These are phyloP conservation scores for Drosophila kanapiae DNA, from an alignment of 1,140 invertebrate genomes.

Conservation along the genomic window DNA sequence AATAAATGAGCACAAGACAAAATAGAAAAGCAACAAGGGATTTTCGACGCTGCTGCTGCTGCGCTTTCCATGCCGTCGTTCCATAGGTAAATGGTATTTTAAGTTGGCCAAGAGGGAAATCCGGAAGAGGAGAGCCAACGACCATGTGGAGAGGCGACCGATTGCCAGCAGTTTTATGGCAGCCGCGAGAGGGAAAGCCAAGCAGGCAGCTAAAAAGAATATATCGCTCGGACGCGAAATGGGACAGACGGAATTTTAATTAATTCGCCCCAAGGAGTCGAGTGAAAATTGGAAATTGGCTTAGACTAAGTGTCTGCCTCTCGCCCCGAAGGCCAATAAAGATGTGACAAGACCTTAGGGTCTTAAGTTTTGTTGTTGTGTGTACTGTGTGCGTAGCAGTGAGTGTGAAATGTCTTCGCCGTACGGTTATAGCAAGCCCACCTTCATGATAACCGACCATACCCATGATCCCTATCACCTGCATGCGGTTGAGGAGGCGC, in stretches of 20 bases:
- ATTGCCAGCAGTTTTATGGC: constrained; percentile 61
- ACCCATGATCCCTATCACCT: constrained; percentile 65
- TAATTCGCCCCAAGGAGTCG: constrained; percentile 47
- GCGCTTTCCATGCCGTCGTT: constrained; percentile 56
- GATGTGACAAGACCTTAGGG: constrained; percentile 12
- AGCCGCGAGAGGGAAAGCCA: constrained; percentile 49
- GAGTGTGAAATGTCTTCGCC: constrained; percentile 53
- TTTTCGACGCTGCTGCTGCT: constrained; percentile 29
- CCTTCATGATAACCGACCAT: constrained; percentile 74
- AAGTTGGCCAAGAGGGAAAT: constrained; percentile 35
- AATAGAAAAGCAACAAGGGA: constrained; percentile 44
- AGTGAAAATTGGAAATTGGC: constrained; percentile 51
- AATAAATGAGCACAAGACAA: constrained; percentile 44
- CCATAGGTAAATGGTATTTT: constrained; percentile 57
- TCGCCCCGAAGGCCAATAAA: constrained; percentile 13
- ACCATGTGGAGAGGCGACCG: constrained; percentile 42
- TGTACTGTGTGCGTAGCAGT: constrained; percentile 8
- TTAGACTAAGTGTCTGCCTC: constrained; percentile 9
- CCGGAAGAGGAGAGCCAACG: constrained; percentile 8
- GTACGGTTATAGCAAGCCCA: constrained; percentile 65
- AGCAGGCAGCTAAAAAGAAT: constrained; percentile 29
- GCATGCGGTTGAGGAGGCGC: constrained; percentile 15
- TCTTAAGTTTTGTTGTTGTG: constrained; percentile 13
- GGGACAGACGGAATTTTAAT: constrained; percentile 57
- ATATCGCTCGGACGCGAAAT: constrained; percentile 13